Evolutionary conservation across 2,113 vertebrate species (phyloP).

Genomic region (Heterocephalus glaber): DNA sequence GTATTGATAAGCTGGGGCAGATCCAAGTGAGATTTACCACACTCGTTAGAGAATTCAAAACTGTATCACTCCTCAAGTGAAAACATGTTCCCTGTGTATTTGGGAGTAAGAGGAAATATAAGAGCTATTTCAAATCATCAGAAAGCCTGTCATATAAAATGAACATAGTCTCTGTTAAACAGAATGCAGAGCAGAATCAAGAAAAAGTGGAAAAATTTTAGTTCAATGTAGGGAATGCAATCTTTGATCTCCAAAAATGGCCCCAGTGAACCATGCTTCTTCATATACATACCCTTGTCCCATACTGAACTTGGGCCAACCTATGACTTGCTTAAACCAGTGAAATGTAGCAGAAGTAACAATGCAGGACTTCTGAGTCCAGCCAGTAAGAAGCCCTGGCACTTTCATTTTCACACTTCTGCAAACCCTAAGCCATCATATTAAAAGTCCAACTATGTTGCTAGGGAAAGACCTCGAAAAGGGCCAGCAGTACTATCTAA

Average conservation of each 20-base stretch:
- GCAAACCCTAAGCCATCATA: not conserved
- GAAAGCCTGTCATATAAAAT: constrained; percentile 14
- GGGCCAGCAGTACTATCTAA: not conserved
- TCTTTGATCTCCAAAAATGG: not conserved
- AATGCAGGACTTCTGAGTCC: not conserved
- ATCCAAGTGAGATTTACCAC: not conserved
- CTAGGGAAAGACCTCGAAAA: not conserved
- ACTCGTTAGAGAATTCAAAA: not conserved
- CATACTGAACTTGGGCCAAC: not conserved
- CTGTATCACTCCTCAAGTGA: not conserved
- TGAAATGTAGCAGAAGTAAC: not conserved
- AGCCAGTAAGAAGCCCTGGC: not conserved
- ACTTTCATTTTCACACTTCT: not conserved
- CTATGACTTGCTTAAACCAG: not conserved
- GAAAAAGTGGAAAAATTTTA: not conserved
- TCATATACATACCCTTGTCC: not conserved
- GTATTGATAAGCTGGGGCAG: not conserved
- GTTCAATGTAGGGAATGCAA: not conserved
- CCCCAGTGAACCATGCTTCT: not conserved
- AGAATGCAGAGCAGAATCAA: not conserved
- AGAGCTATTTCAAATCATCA: constrained; percentile 17
- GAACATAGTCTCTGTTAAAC: not conserved
- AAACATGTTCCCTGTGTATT: not conserved
- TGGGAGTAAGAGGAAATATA: not conserved
- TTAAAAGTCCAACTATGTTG: not conserved